phyloP scores from a whole-genome alignment of 2,888 invertebrate genomes.

The Acanthosepion esculentum region DNA sequence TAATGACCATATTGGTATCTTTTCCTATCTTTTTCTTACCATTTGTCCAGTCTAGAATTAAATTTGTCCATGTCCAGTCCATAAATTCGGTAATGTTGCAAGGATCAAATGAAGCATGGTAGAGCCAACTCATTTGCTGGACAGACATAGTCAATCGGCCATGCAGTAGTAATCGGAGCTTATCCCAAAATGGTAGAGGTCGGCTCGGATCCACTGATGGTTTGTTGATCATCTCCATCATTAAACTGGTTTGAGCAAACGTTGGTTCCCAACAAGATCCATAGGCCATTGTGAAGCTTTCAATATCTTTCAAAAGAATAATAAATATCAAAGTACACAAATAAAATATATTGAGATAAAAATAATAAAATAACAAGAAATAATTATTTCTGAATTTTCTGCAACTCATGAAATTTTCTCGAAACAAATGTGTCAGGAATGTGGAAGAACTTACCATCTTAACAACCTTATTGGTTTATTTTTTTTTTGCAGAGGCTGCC shows the following conservation, averaged over 20 bases:
- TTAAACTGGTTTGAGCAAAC: slow-evolving; percentile 90
- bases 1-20: too few species aligned
- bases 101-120: slow-evolving; percentile 97
- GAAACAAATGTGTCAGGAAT: too few species aligned
- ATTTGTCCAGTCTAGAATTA: slow-evolving; percentile 96
- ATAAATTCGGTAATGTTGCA: slow-evolving; percentile 99
- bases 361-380: too few species aligned
- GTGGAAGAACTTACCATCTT: too few species aligned
- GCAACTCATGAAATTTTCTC: too few species aligned
- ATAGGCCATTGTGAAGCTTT: slow-evolving; percentile 92
- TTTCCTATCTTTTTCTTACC: slow-evolving; percentile 76
- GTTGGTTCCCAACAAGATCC: slow-evolving; percentile 99
- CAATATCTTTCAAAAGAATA: slow-evolving; percentile 81
- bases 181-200: slow-evolving; percentile 97
- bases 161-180: slow-evolving; percentile 91
- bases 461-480: too few species aligned
- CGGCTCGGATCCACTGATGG: slow-evolving; percentile 87
- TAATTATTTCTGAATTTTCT: too few species aligned
- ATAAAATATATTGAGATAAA: too few species aligned
- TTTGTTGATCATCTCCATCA: slow-evolving; percentile 82
- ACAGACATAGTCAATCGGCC: slow-evolving; percentile 92
- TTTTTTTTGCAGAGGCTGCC: too few species aligned
- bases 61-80: slow-evolving; percentile 95
- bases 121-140: slow-evolving; percentile 88
- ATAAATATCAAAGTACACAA: neutral